Conservation (phyloP, 2,113 vertebrate species). For the Elephantulus edwardii region DNA sequence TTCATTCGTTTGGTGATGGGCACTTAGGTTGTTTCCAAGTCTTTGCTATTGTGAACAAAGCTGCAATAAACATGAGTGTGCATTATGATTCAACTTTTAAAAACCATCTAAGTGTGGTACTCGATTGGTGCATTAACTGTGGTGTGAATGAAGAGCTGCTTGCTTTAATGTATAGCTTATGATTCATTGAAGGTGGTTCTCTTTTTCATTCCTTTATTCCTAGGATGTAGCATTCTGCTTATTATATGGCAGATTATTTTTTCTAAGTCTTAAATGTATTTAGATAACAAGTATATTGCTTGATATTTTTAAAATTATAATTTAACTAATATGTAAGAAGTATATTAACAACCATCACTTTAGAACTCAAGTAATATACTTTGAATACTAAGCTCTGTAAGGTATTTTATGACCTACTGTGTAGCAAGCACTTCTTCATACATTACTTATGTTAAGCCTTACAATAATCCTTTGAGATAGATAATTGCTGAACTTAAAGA, state of each 20-base stretch:
- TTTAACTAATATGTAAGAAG: not conserved
- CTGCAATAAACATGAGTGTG: too few species aligned
- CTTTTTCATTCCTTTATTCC: not conserved
- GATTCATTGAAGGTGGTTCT: not conserved
- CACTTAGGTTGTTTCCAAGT: too few species aligned
- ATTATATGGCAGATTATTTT: not conserved
- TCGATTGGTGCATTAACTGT: not conserved
- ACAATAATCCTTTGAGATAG: not conserved
- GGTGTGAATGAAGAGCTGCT: not conserved
- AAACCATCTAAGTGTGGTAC: not conserved
- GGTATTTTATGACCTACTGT: not conserved
- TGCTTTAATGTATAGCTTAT: not conserved
- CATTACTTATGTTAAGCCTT: conserved; percentile 13
- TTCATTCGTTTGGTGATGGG: too few species aligned
- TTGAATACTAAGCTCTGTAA: not conserved
- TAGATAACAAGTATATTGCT: conserved; percentile 9
- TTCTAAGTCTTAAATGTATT: conserved; percentile 18
- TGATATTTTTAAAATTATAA: conserved; percentile 5
- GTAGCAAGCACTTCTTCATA: conserved; percentile 29
- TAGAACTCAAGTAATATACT: not conserved
- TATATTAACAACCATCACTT: not conserved
- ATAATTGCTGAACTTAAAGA: not conserved
- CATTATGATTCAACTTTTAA: not conserved
- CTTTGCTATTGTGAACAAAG: too few species aligned
- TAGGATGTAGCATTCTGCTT: not conserved